Base-by-base conservation (phyloP, 2,888 invertebrate genomes). In the Crepidodera aurea region DNA sequence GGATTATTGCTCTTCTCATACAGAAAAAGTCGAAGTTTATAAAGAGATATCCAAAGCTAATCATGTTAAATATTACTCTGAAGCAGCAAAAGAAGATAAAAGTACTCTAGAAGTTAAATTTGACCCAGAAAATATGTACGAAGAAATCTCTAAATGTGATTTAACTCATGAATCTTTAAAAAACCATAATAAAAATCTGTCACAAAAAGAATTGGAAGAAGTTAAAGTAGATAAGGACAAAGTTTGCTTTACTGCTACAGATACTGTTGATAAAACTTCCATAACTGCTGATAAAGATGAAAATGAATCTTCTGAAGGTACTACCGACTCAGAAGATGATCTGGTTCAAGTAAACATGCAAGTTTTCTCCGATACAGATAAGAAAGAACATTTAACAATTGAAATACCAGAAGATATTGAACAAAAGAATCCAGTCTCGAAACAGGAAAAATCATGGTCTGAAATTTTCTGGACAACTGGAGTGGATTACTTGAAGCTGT, bases 401-500 rank as follows among this genome's bases (percentile, higher is more conserved):
- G 48, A 27, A 13, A 27, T 40, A 2, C 1, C 2, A 40, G 40
- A 40, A 3, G 18, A 8, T 32, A 32, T 8, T 32, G 8, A 16
- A 40, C 13, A 2, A 34, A 13, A 12, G 18, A 8, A 18, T n/a
- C n/a, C n/a, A n/a, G n/a, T n/a, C n/a, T n/a, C n/a, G 5, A 40
- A 40, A 12, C 12, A 2, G 13, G 13, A 37, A 8, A 13, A 48
- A 27, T 48, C 48, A 1, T 48, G 48, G 16, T 27, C 29, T 13
- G 29, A 48, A 12, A 27, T 27, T 10, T 48, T 48, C 12, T 48
- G 48, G 48, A 48, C 48, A 27, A 48, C 29, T 16, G 48, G 48
- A 7, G 22, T 48, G 7, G 48, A 48, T 13, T 48, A 48, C 13
- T 25, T 48, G 13, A 48, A 48, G 12, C 10, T 48, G 2, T 13